A percentile compares a stretch with the other conserved stretches of the same genome.
Conservation (phyloP, 1,140 invertebrate species). For the Neoseiulus cucumeris region DNA sequence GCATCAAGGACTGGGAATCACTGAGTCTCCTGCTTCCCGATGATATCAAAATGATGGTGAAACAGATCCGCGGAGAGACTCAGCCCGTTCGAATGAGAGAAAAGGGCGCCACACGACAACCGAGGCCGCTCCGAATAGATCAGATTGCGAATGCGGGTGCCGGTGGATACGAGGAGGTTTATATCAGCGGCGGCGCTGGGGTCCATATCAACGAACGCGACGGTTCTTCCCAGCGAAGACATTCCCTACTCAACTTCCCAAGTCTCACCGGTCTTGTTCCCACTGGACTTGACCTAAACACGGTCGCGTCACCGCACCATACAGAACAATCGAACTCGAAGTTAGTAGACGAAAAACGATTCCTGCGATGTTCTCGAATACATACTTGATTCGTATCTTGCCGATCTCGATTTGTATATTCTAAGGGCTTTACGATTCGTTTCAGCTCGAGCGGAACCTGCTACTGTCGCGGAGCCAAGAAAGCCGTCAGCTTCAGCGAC, state of each 20-base stretch:
- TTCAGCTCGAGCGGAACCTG: constrained; percentile 23
- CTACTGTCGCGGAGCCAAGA: constrained; percentile 15
- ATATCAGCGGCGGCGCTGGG: constrained; percentile 19
- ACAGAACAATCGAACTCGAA: constrained; percentile 4
- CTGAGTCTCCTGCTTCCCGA: constrained; percentile 58
- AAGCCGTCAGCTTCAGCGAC: constrained; percentile 18
- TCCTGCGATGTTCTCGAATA: constrained; percentile 39
- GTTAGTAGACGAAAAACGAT: background rate
- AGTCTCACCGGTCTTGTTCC: constrained; percentile 23
- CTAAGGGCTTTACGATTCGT: constrained; percentile 7
- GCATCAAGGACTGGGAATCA: constrained; percentile 75
- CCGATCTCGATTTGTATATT: no score
- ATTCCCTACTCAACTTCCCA: constrained; percentile 59
- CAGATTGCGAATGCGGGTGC: constrained; percentile 29
- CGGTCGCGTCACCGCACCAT: background rate
- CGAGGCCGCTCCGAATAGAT: constrained; percentile 46
- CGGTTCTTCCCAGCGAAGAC: constrained; percentile 25
- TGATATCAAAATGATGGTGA: constrained; percentile 38
- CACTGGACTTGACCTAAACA: constrained; percentile 10
- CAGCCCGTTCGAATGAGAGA: constrained; percentile 8
- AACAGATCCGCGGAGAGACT: constrained; percentile 20
- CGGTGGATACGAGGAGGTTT: constrained; percentile 15
- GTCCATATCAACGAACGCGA: constrained; percentile 29
- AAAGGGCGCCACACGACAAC: constrained; percentile 26
- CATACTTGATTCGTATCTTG: constrained; percentile 44